phyloP scores from a whole-genome alignment of 2,888 invertebrate species.

The Caenorhabditis angaria region DNA sequence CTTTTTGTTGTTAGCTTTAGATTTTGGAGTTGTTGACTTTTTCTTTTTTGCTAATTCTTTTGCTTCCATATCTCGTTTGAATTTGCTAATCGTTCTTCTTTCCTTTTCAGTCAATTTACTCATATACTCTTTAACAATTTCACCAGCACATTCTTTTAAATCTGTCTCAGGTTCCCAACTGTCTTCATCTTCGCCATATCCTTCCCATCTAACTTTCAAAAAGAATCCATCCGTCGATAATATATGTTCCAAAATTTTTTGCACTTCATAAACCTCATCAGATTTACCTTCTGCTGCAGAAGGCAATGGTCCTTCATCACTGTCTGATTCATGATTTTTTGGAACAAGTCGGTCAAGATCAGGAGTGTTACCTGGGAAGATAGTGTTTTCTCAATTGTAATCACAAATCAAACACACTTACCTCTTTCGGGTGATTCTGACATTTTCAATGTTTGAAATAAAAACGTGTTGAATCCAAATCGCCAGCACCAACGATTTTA shows the following conservation, averaged over 20 bases:
- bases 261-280: conserved; percentile 45
- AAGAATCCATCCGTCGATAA: conserved; percentile 9
- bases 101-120: conserved; percentile 10
- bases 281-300: conserved; percentile 38
- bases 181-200: conserved; percentile 49
- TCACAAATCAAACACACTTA: too few relatives aligned
- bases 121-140: conserved; percentile 24
- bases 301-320: conserved; percentile 20
- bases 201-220: conserved; percentile 50
- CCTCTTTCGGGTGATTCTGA: too few relatives aligned
- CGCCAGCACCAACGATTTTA: too few relatives aligned
- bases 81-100: neutral
- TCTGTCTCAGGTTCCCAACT: conserved; percentile 60
- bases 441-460: too few relatives aligned
- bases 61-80: neutral
- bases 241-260: conserved; percentile 29
- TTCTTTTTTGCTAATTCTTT: conserved; percentile 11
- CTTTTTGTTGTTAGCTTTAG: neutral
- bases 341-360: too few relatives aligned
- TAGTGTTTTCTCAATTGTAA: too few relatives aligned
- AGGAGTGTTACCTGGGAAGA: too few relatives aligned
- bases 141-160: conserved; percentile 30
- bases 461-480: too few relatives aligned
- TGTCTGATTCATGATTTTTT: too few relatives aligned
- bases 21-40: neutral